Base-by-base conservation (phyloP, 2,888 invertebrate species). In the Taenaris catops region DNA sequence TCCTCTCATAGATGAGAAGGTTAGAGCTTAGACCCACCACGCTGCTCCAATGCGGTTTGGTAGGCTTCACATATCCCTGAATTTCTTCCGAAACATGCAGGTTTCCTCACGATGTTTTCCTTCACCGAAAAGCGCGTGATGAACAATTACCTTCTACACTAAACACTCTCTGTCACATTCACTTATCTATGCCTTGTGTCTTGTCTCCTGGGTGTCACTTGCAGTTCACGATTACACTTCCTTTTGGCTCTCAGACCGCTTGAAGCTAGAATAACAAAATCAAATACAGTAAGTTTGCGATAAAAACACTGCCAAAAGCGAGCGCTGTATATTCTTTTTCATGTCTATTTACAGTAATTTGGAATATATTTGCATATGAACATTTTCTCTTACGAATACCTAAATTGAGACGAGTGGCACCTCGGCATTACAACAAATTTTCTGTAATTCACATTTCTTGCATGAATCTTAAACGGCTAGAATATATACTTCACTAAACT, bases 111-210 rank as follows among this genome's bases (percentile, higher is more conserved):
- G n/a, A n/a, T n/a, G n/a, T n/a, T n/a, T n/a, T n/a, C 73, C 71
- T 58, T 70, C 71, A 49, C 65, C 69, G n/a, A n/a, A n/a, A n/a
- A n/a, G n/a, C n/a, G n/a, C n/a, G n/a, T n/a, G n/a, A n/a, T n/a
- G n/a, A n/a, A n/a, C n/a, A 86, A 57, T 81, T 86, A 83, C 83
- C 81, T 78, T 73, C 53, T 72, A 73, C 75, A 75, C 72, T 65
- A 65, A 62, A 58, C 52, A 45, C 50, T 58, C 54, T 58, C 52
- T 65, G 64, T 63, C 71, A 76, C 79, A 63, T 65, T 71, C 78
- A 78, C 78, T 65, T 71, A 64, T 76, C 57, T 67, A 44, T 59
- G 67, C 67, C 70, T 72, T 72, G 58, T 64, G 56, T 67, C 64
- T 59, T 71, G 61, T 66, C 64, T 66, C 63, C 64, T 62, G 63